Percentiles rank a stretch among this genome's conserved stretches.
Evolutionary conservation across 1,140 invertebrate genomes (phyloP).

Genomic region (Eumaeus atala): DNA sequence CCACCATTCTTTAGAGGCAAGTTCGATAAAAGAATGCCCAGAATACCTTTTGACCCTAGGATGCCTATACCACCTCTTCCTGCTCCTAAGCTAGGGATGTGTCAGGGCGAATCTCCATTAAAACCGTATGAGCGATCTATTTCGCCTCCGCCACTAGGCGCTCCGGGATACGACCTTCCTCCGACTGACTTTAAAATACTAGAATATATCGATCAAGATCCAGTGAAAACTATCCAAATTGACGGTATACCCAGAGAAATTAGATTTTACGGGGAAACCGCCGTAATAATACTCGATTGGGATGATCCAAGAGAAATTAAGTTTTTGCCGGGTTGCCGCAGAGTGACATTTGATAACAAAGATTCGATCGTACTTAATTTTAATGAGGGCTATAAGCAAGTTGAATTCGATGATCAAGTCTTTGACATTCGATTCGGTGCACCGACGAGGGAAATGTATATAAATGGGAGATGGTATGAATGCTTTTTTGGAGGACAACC

Average conservation of each 20-base stretch:
- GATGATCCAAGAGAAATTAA: slow-evolving; percentile 90
- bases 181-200: slow-evolving; percentile 75
- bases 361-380: slow-evolving; percentile 80
- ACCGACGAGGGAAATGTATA: slow-evolving; percentile 92
- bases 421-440: slow-evolving; percentile 91
- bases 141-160: slow-evolving; percentile 57
- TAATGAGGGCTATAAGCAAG: slow-evolving; percentile 82
- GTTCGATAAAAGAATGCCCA: slow-evolving; percentile 44
- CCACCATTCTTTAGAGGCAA: slow-evolving; percentile 53
- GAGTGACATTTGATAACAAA: slow-evolving; percentile 82
- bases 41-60: slow-evolving; percentile 41
- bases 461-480: slow-evolving; percentile 90
- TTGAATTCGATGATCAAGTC: slow-evolving; percentile 80
- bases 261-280: slow-evolving; percentile 88
- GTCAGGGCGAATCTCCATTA: slow-evolving; percentile 51
- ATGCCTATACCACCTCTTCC: slow-evolving; percentile 40
- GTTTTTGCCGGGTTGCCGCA: slow-evolving; percentile 82
- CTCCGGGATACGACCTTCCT: slow-evolving; percentile 63
- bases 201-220: slow-evolving; percentile 78
- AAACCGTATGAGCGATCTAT: slow-evolving; percentile 45
- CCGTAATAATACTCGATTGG: slow-evolving; percentile 87
- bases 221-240: slow-evolving; percentile 87
- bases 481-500: slow-evolving; percentile 94
- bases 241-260: slow-evolving; percentile 88
- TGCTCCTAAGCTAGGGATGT: slow-evolving; percentile 51